Evolutionary conservation across 2,797 vertebrate genomes (phyloP), one percentile per base, ranked within the genome.

Genomic region (Pangasius macronema): DNA sequence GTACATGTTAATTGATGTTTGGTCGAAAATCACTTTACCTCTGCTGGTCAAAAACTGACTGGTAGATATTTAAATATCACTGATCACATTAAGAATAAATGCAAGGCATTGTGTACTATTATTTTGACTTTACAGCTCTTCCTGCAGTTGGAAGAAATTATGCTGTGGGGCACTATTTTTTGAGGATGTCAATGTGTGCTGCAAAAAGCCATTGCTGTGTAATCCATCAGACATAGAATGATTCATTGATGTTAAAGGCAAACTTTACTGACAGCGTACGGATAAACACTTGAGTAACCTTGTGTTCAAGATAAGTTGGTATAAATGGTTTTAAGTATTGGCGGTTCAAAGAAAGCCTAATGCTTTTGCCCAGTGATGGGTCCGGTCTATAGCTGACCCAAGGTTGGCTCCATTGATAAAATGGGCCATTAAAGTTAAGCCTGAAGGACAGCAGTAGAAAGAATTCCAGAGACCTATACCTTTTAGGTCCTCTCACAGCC

Each of bases 281-380:
- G 53, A 86, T 88, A 86, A 90, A 89, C 84, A 89, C 88, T 89
- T 88, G 81, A 91, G 87, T 79, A 85, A 87, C 83, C 82, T 86
- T 90, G 65, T 63, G 75, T 68, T 84, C 59, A 36, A 57, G 86
- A 80, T 67, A 84, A 86, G 86, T 85, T 89, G 86, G 68, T 88
- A 81, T 72, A 88, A 89, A 87, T 83, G 30, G 24, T 84, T 88
- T 81, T 88, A 89, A 90, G 72, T 30, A 85, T 81, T 83, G 36
- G 79, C 61, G 61, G 68, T 63, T 70, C 61, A 86, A 91, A 90
- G 84, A 49, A 70, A 67, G 70, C 87, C 53, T 85, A 83, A 91
- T 89, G 87, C 6, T 83, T 85, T 86, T 75, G 49, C 86, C 51
- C 77, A 57, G 53, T 24, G 53, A 68, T 81, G 59, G 77, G 72